Conservation (phyloP, 2,113 vertebrate species). For the Vidua chalybeata region DNA sequence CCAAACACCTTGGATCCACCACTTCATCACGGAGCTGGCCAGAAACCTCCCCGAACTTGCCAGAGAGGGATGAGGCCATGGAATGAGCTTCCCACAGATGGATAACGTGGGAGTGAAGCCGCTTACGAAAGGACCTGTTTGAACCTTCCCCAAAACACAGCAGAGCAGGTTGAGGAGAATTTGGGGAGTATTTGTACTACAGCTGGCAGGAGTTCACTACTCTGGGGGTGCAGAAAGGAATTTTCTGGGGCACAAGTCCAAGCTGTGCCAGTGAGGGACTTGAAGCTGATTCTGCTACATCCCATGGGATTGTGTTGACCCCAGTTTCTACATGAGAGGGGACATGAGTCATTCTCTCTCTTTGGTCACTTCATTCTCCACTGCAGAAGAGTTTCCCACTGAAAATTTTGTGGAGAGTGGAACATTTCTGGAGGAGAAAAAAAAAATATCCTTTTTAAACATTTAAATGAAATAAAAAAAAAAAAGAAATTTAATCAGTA, state of each 20-base stretch:
- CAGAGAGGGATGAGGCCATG: constrained; percentile 50
- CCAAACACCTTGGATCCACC: constrained; percentile 23
- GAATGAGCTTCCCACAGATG: constrained; percentile 38
- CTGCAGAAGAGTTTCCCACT: neutral
- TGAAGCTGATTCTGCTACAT: neutral
- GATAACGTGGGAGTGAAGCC: neutral
- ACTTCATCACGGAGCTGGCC: neutral
- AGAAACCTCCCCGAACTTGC: neutral
- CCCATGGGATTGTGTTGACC: neutral
- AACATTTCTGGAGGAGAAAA: neutral
- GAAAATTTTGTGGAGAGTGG: neutral
- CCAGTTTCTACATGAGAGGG: neutral
- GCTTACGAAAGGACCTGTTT: neutral
- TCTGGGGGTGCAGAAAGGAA: neutral
- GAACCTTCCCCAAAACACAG: neutral
- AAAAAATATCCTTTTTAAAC: neutral
- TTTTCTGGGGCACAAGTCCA: neutral
- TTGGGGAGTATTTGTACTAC: neutral
- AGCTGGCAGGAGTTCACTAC: accelerated
- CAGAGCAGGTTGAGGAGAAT: neutral
- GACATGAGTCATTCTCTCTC: neutral
- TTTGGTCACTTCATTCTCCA: neutral
- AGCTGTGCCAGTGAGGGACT: neutral
- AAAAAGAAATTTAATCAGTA: neutral
- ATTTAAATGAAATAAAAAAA: neutral